phyloP scores from a whole-genome alignment of 2,797 vertebrate species.

The Sebastes oblongus region DNA sequence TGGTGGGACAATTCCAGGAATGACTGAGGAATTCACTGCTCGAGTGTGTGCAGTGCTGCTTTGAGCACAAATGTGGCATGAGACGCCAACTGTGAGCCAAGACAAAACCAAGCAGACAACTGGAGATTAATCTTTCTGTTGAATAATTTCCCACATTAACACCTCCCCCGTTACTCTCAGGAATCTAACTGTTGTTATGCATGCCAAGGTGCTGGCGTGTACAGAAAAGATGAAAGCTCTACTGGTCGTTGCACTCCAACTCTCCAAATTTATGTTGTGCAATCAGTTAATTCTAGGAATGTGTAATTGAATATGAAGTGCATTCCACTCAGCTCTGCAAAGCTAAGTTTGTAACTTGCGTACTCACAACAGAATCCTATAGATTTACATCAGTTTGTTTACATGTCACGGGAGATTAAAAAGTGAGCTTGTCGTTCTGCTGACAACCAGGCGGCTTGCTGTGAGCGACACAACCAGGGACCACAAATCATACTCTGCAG shows the following conservation, averaged over 20 bases:
- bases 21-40: background rate
- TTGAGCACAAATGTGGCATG: conserved; percentile 60
- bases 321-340: conserved; percentile 6
- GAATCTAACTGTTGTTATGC: conserved; percentile 56
- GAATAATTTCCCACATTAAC: conserved; percentile 76
- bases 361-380: background rate
- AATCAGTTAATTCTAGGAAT: conserved; percentile 27
- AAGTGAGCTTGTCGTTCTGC: conserved; percentile 11
- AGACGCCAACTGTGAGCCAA: conserved; percentile 58
- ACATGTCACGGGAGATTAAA: conserved; percentile 33
- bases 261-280: conserved; percentile 41
- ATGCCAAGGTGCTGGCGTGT: conserved; percentile 47
- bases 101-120: conserved; percentile 55
- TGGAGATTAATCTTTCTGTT: conserved; percentile 66
- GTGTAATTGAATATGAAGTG: conserved; percentile 10
- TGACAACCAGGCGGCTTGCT: conserved; percentile 10
- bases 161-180: conserved; percentile 32
- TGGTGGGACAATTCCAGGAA: background rate
- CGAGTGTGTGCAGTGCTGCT: background rate
- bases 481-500: conserved; percentile 55
- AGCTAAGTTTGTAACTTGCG: conserved; percentile 5
- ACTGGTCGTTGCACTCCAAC: conserved; percentile 40
- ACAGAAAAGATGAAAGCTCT: conserved; percentile 51
- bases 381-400: conserved; percentile 36
- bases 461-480: conserved; percentile 16